A percentile compares a stretch with the other conserved stretches of the same genome.
Evolutionary conservation across 1,140 invertebrate genomes (phyloP).

Genomic region (Hycleus cichorii): DNA sequence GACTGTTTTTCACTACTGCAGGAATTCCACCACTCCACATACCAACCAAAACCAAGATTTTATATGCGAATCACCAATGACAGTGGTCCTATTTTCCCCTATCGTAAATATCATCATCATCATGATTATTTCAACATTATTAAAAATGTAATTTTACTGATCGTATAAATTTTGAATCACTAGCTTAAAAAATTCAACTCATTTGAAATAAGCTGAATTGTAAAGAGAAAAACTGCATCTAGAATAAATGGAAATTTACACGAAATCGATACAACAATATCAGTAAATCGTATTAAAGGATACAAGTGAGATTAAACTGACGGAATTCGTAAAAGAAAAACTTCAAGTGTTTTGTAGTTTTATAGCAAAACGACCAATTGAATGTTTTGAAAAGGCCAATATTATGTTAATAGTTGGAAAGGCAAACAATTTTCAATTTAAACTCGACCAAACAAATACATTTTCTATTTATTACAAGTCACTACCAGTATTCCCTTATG

Average conservation of each 20-base stretch:
- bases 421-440: too few relatives aligned
- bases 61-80: conserved; percentile 28
- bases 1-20: conserved; percentile 29
- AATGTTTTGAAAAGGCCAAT: too few relatives aligned
- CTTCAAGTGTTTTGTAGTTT: too few relatives aligned
- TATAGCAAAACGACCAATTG: too few relatives aligned
- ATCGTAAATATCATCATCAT: conserved; percentile 19
- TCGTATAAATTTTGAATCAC: background rate
- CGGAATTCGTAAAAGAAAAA: too few relatives aligned
- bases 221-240: background rate
- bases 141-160: conserved; percentile 27
- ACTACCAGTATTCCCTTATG: too few relatives aligned
- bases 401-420: too few relatives aligned
- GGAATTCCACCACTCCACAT: conserved; percentile 20
- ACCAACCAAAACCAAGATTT: conserved; percentile 27
- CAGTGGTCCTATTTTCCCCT: conserved; percentile 9
- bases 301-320: too few relatives aligned
- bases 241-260: conserved; percentile 8
- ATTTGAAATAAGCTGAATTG: background rate
- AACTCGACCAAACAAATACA: too few relatives aligned
- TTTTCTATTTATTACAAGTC: too few relatives aligned
- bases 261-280: conserved; percentile 10
- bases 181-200: background rate
- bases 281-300: conserved; percentile 4
- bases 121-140: conserved; percentile 24